Evolutionary conservation across 2,888 invertebrate species (phyloP), one percentile per base, ranked within the genome.

Genomic region (Nemotelus nigrinus): DNA sequence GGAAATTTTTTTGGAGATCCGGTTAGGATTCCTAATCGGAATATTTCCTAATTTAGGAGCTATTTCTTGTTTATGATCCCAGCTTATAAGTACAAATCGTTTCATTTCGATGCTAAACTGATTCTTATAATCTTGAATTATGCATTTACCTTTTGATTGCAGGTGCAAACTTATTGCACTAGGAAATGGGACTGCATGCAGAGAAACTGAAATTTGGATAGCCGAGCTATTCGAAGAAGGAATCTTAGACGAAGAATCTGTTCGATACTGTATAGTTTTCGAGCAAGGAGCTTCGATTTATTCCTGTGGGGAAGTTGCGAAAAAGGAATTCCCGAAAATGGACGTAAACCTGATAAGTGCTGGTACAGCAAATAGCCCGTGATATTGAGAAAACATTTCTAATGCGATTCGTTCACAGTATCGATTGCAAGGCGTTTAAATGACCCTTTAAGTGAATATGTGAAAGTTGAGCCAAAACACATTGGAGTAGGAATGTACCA

Each of bases 401-500:
- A 65, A 6, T 68, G 2, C 25, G 25, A 25, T 25, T 25, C 1
- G 25, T 25, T 1, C 25, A 86, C 89, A 83, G 89, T 94, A 70
- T 95, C 94, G 0, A 93, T 98, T 80, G 97, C 97, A 0, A 90
- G 97, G 83, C 89, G 97, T 83, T 89, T 97, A 0, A 93, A 96
- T 84, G 97, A 98, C 88, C 98, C 98, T 0, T 87, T 98, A 78
- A 93, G 94, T 60, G 98, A 98, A 86, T 90, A 96, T 79, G 96
- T 98, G 0, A 98, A 98, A 89, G 93, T 98, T 8, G 97, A 97
- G 80, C 97, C 97, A 0, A 93, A 94, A 83, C 95, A 96, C 88
- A 89, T 98, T 80, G 97, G 97, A 0, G 94, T 98, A 3, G 98
- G 98, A n/a, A 93, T 97, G 92, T 98, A 98, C 85, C 94, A 98